Percentiles rank a stretch among this genome's conserved stretches.
phyloP scores from a whole-genome alignment of 2,797 vertebrate species.

The Pipistrellus pipistrellus region DNA sequence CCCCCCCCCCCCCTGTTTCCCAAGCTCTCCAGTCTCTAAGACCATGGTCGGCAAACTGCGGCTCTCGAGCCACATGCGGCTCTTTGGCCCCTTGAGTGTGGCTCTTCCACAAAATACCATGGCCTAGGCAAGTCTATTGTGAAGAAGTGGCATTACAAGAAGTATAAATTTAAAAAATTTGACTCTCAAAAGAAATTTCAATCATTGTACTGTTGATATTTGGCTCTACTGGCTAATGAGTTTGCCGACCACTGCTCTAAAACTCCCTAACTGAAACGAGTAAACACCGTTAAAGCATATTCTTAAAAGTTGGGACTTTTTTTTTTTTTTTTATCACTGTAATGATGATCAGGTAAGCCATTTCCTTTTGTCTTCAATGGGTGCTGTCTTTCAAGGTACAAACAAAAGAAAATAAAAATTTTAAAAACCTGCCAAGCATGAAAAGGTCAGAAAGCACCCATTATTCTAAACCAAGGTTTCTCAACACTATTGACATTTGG shows the following conservation, averaged over 20 bases:
- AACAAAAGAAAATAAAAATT: slow-evolving; percentile 16
- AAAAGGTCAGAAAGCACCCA: slow-evolving; percentile 64
- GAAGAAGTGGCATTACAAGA: too few relatives aligned
- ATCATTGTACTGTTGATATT: too few relatives aligned
- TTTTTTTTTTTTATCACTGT: neutral
- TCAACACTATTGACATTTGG: neutral
- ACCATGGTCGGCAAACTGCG: neutral
- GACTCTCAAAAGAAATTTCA: too few relatives aligned
- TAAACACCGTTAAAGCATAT: neutral
- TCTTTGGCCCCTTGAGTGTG: too few relatives aligned
- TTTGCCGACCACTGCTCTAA: neutral
- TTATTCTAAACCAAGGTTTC: slow-evolving; percentile 27
- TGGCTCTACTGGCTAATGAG: too few relatives aligned
- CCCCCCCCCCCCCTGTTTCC: neutral
- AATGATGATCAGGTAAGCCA: neutral
- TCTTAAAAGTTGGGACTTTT: slow-evolving; percentile 36
- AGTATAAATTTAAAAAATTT: too few relatives aligned
- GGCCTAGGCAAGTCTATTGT: too few relatives aligned
- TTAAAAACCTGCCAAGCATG: slow-evolving; percentile 27
- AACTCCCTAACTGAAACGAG: neutral
- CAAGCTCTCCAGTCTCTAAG: slow-evolving; percentile 25
- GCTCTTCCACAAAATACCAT: too few relatives aligned
- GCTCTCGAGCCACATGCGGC: too few relatives aligned
- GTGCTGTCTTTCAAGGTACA: neutral
- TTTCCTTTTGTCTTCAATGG: slow-evolving; percentile 67